phyloP scores from a whole-genome alignment of 2,888 invertebrate genomes.

The Euzophera pinguis region DNA sequence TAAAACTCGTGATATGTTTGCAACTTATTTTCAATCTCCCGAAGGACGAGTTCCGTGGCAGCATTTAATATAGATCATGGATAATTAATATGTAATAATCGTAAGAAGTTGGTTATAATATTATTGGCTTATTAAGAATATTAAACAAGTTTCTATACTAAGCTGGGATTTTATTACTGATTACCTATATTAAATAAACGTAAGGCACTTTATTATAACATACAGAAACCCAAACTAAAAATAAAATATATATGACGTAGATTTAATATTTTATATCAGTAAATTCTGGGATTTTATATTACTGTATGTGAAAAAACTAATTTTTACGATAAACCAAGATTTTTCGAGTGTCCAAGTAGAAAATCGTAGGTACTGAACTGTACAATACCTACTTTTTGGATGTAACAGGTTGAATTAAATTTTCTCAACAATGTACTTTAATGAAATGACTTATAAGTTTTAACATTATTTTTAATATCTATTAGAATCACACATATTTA shows the following conservation, averaged over 20 bases:
- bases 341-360: not conserved
- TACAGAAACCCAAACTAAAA: slow-evolving; percentile 10
- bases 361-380: not conserved
- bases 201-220: slow-evolving; percentile 13
- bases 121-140: slow-evolving; percentile 13
- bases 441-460: not conserved
- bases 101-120: slow-evolving; percentile 5
- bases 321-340: slow-evolving; percentile 9
- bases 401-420: not conserved
- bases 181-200: slow-evolving; percentile 12
- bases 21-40: slow-evolving; percentile 12
- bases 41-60: slow-evolving; percentile 13
- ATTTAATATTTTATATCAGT: slow-evolving; percentile 9
- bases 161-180: slow-evolving; percentile 13
- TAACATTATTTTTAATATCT: not conserved
- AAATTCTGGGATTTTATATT: slow-evolving; percentile 9
- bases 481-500: not conserved
- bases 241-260: slow-evolving; percentile 4
- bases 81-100: slow-evolving; percentile 8
- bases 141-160: slow-evolving; percentile 13
- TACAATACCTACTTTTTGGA: not conserved
- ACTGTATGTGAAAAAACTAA: slow-evolving; percentile 8
- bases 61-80: not conserved
- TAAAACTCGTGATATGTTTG: slow-evolving; percentile 8
- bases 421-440: not conserved